Conservation (phyloP, 2,113 vertebrate species). For the Pelobates fuscus region DNA sequence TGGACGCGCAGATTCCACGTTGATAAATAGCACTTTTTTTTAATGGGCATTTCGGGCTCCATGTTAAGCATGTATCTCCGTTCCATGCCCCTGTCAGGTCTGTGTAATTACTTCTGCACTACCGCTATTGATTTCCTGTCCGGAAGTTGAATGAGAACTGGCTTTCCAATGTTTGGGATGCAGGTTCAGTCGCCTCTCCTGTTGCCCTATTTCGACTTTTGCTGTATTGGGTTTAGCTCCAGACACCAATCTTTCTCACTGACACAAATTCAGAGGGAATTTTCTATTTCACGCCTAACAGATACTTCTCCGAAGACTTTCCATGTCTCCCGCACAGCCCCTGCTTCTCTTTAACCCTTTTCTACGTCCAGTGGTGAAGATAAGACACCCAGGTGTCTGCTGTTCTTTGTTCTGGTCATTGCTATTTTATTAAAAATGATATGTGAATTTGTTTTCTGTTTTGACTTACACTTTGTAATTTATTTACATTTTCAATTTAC, state of each 20-base stretch:
- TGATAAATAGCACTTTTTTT: neutral
- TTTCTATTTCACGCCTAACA: neutral
- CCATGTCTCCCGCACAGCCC: no score
- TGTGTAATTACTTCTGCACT: constrained; percentile 26
- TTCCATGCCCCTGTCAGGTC: constrained; percentile 19
- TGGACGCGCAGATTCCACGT: neutral
- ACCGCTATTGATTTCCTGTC: constrained; percentile 26
- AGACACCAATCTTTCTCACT: constrained; percentile 21
- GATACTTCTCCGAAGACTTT: neutral
- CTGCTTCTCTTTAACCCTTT: no score
- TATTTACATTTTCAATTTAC: no score
- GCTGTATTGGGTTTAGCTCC: neutral
- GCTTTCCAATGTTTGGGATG: constrained; percentile 18
- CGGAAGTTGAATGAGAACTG: constrained; percentile 19
- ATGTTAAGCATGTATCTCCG: constrained; percentile 4
- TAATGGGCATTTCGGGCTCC: constrained; percentile 4
- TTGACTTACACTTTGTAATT: no score
- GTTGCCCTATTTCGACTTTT: neutral
- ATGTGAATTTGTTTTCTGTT: no score
- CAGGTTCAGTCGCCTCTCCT: neutral
- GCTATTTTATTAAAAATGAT: no score
- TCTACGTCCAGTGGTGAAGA: no score
- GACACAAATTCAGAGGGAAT: neutral
- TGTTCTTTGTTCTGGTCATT: no score
- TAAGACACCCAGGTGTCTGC: no score